Conservation (phyloP, 2,888 invertebrate genomes). For the Cheilosia pagana region DNA sequence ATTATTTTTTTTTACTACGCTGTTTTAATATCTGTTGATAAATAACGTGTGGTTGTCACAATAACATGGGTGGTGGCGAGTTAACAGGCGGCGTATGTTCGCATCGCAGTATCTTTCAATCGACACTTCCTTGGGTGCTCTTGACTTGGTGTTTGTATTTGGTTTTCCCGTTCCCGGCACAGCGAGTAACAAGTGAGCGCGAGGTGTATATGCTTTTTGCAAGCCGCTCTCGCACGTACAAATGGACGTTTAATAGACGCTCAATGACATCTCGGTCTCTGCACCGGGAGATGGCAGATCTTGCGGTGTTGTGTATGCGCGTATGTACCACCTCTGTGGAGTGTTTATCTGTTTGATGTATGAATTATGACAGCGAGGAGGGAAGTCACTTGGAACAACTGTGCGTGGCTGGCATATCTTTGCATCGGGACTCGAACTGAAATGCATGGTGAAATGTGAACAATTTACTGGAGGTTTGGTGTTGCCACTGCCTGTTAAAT, state of each 20-base stretch:
- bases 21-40: slow-evolving; percentile 61
- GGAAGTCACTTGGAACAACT: slow-evolving; percentile 11
- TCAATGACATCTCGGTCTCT: slow-evolving; percentile 48
- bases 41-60: slow-evolving; percentile 74
- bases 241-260: slow-evolving; percentile 58
- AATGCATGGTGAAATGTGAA: background rate
- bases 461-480: background rate
- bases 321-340: slow-evolving; percentile 43
- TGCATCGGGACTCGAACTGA: slow-evolving; percentile 3
- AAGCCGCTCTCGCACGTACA: slow-evolving; percentile 5
- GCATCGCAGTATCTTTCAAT: slow-evolving; percentile 67
- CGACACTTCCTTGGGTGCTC: slow-evolving; percentile 62
- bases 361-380: slow-evolving; percentile 60
- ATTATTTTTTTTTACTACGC: slow-evolving; percentile 12
- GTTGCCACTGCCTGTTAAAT: background rate
- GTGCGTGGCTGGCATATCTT: slow-evolving; percentile 8
- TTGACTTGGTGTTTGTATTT: slow-evolving; percentile 28
- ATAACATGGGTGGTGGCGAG: slow-evolving; percentile 73
- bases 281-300: slow-evolving; percentile 32
- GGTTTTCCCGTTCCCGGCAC: slow-evolving; percentile 32
- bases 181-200: slow-evolving; percentile 10
- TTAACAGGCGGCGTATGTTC: slow-evolving; percentile 60
- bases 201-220: too few relatives aligned
- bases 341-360: slow-evolving; percentile 63
- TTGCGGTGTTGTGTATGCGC: slow-evolving; percentile 15